These are phyloP conservation scores for Tetragnatha montana DNA, from an alignment of 2,888 invertebrate species.

Conservation along the genomic window DNA sequence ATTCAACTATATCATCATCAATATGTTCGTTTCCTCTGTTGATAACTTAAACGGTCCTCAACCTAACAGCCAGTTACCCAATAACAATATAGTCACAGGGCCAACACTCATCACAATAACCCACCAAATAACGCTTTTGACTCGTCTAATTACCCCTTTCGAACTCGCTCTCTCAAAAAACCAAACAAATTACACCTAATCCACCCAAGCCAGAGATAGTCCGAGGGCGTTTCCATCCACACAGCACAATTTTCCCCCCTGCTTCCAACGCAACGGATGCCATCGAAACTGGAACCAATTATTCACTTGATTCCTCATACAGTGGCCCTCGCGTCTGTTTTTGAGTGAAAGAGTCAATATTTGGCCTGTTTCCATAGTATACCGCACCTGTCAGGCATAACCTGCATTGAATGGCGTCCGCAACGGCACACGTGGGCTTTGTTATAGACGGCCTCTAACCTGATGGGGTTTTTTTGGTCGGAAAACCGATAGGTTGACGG, in stretches of 20 bases:
- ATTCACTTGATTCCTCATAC: conserved; percentile 59
- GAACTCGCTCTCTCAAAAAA: background rate
- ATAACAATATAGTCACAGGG: background rate
- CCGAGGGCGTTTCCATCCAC: conserved; percentile 5
- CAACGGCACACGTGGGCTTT: conserved; percentile 32
- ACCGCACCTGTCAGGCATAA: conserved; percentile 55
- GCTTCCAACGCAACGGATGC: background rate
- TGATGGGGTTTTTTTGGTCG: background rate
- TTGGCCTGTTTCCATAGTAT: conserved; percentile 34
- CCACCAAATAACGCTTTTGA: background rate
- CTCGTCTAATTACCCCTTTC: conserved; percentile 12
- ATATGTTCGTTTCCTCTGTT: no score
- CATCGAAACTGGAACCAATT: conserved; percentile 53
- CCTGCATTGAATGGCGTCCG: conserved; percentile 45
- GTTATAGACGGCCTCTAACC: background rate
- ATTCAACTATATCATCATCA: no score
- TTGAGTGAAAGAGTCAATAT: conserved; percentile 65
- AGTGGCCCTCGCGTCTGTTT: conserved; percentile 51
- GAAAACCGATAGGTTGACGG: background rate
- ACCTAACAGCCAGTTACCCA: background rate
- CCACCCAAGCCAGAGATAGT: background rate
- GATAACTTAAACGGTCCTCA: background rate
- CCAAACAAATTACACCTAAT: conserved; percentile 30
- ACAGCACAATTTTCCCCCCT: background rate
- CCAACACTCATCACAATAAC: background rate